Conservation (phyloP, 2,797 vertebrate genomes). For the Australoheros facetus region DNA sequence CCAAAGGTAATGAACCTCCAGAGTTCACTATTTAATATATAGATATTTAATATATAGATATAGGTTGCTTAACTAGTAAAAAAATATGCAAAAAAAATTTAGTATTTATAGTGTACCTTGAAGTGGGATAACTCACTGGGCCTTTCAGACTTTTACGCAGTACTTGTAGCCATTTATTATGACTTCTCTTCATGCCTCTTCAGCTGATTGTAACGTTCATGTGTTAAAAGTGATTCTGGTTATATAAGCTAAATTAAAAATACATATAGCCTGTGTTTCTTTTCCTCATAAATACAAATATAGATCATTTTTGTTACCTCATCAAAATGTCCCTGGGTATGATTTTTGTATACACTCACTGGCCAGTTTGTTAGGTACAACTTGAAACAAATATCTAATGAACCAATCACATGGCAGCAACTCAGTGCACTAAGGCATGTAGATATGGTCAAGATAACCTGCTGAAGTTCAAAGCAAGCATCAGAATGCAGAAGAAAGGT, state of each 20-base stretch:
- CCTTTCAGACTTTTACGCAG: not conserved
- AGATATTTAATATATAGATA: not conserved
- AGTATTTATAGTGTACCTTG: not conserved
- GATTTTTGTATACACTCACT: not conserved
- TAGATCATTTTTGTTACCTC: not conserved
- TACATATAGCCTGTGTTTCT: not conserved
- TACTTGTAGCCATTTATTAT: not conserved
- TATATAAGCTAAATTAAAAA: not conserved
- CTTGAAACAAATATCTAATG: not conserved
- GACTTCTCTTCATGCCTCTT: not conserved
- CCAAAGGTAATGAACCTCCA: not conserved
- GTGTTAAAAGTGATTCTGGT: not conserved
- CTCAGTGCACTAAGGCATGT: not conserved
- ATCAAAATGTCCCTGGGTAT: not conserved
- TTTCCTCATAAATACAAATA: not conserved
- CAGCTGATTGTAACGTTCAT: not conserved
- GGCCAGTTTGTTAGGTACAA: not conserved
- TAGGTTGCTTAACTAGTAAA: not conserved
- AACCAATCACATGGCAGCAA: not conserved
- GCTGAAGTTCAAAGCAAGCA: no score
- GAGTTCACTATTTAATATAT: not conserved
- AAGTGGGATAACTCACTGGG: not conserved
- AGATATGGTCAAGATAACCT: no score
- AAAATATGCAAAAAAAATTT: not conserved
- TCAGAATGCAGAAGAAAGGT: no score